Evolutionary conservation across 2,113 vertebrate species (phyloP).

Genomic region (Equus quagga): DNA sequence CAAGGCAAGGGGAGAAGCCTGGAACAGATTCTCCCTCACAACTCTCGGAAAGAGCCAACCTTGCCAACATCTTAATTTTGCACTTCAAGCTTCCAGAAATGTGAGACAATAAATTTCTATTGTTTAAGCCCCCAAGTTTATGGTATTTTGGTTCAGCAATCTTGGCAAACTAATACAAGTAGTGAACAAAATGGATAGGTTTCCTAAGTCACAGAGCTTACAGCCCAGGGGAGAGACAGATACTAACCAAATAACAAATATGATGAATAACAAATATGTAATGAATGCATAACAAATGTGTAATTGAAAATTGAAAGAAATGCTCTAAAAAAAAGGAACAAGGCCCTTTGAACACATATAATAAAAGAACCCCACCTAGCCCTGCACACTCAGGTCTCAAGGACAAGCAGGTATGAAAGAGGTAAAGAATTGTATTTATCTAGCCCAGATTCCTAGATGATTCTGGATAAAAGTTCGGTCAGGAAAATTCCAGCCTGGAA

Average conservation of each 20-base stretch:
- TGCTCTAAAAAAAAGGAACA: not conserved
- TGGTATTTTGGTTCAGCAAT: not conserved
- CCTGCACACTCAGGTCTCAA: not conserved
- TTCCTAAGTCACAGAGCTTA: not conserved
- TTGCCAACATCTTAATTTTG: not conserved
- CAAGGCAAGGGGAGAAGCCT: not conserved
- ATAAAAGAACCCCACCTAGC: not conserved
- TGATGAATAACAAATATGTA: too few relatives aligned
- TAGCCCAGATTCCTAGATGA: not conserved
- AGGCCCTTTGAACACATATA: not conserved
- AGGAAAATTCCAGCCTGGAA: not conserved
- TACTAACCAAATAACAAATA: not conserved
- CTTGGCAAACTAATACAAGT: not conserved
- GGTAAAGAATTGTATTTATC: not conserved
- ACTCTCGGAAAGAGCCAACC: not conserved
- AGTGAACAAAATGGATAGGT: not conserved
- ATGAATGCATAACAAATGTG: not conserved
- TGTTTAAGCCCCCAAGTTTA: not conserved
- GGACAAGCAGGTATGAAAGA: not conserved
- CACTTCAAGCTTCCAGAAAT: not conserved
- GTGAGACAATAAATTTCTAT: not conserved
- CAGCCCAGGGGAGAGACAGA: not conserved
- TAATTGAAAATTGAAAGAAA: not conserved
- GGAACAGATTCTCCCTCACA: not conserved
- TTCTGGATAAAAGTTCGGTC: not conserved